Conservation (phyloP, 1,140 invertebrate species). For the Parapsyche elsis region DNA sequence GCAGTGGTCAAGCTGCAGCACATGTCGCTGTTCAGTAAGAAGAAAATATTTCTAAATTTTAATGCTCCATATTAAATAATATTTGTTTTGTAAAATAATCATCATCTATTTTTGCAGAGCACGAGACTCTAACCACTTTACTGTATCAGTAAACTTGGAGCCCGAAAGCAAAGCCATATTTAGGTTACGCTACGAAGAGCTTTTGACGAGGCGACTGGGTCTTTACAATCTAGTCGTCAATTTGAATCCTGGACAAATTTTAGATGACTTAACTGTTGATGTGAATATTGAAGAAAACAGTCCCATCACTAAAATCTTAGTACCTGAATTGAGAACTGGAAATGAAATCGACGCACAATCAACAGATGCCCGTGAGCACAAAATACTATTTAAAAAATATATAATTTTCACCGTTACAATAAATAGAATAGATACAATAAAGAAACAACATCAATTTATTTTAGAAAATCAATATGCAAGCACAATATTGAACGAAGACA, state of each 20-base stretch:
- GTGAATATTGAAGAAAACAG: conserved; percentile 70
- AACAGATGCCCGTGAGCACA: conserved; percentile 63
- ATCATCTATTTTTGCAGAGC: conserved; percentile 62
- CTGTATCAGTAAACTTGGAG: conserved; percentile 72
- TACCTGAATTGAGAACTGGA: conserved; percentile 70
- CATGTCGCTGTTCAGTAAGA: conserved; percentile 69
- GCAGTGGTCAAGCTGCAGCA: conserved; percentile 70
- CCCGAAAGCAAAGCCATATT: conserved; percentile 69
- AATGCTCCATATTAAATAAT: not conserved
- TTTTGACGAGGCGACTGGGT: conserved; percentile 68
- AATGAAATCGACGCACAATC: conserved; percentile 69
- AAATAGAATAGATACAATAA: too few relatives aligned
- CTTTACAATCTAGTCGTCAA: conserved; percentile 73
- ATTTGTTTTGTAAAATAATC: not conserved
- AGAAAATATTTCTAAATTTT: not conserved
- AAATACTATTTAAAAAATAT: not conserved
- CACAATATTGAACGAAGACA: conserved; percentile 34
- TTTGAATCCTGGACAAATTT: conserved; percentile 70
- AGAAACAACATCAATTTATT: too few relatives aligned
- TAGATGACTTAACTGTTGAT: conserved; percentile 69
- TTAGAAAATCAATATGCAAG: conserved; percentile 48
- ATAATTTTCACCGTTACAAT: too few relatives aligned
- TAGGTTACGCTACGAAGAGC: conserved; percentile 75
- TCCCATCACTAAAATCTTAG: conserved; percentile 68
- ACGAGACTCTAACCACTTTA: conserved; percentile 74